These are phyloP conservation scores for Acropternis orthonyx DNA, from an alignment of 2,797 vertebrate genomes.

Conservation along the genomic window DNA sequence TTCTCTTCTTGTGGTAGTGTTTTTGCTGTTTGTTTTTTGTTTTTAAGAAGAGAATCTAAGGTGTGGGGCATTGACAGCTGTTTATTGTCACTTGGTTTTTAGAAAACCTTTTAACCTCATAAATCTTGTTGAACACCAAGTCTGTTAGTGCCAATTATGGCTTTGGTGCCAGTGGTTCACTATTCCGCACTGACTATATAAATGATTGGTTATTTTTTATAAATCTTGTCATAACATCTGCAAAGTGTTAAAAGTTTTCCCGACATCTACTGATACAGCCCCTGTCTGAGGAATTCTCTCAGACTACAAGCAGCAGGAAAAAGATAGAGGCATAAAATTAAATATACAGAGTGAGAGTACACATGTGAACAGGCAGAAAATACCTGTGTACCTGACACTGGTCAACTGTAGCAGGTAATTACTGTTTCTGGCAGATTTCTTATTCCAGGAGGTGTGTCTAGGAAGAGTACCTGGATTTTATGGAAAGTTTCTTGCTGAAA, in stretches of 20 bases:
- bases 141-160: not conserved
- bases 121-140: not conserved
- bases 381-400: not conserved
- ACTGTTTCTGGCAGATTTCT: not conserved
- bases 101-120: not conserved
- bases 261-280: not conserved
- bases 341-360: not conserved
- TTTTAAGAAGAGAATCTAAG: not conserved
- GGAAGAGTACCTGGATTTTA: not conserved
- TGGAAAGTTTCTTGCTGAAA: not conserved
- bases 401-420: not conserved
- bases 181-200: not conserved
- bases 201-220: not conserved
- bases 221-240: not conserved
- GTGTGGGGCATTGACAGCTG: fast-evolving
- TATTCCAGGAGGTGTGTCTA: not conserved
- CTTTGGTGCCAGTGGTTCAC: not conserved
- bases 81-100: not conserved
- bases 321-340: not conserved
- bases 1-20: not conserved
- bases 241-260: not conserved
- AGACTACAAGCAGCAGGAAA: not conserved
- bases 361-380: not conserved
- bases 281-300: not conserved
- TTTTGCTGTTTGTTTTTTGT: not conserved